A percentile compares a stretch with the other conserved stretches of the same genome.
Evolutionary conservation across 2,797 vertebrate genomes (phyloP).

Genomic region (Salarias fasciatus): DNA sequence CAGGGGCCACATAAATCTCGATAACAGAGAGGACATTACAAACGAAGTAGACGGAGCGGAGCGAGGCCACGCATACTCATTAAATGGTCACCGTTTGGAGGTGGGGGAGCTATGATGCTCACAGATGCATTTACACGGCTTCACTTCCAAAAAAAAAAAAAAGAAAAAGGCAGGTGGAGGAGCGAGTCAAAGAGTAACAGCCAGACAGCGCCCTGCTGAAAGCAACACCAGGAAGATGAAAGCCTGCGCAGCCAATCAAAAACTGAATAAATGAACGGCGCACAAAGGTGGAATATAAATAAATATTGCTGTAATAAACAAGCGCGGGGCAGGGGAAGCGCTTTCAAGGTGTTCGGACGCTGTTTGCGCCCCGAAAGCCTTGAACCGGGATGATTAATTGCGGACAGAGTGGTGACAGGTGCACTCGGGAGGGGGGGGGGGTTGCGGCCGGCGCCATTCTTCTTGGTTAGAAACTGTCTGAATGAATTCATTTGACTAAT

Average conservation of each 20-base stretch:
- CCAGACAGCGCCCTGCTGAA: conserved; percentile 4
- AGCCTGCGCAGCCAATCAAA: conserved; percentile 14
- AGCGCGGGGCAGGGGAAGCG: neutral
- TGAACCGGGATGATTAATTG: conserved; percentile 21
- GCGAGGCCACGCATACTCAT: conserved; percentile 32
- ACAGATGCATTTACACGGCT: conserved; percentile 37
- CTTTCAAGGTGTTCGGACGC: neutral
- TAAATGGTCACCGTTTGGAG: conserved; percentile 9
- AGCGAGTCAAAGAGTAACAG: conserved; percentile 27
- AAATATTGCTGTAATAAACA: neutral
- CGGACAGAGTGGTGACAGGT: conserved; percentile 14
- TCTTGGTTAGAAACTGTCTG: conserved; percentile 29
- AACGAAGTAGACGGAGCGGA: conserved; percentile 16
- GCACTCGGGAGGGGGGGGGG: conserved; percentile 1
- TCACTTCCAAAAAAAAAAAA: no score
- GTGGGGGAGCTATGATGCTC: conserved; percentile 33
- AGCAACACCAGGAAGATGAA: conserved; percentile 32
- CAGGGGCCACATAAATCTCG: conserved; percentile 42
- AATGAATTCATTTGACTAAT: conserved; percentile 32
- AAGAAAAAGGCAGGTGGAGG: conserved; percentile 38
- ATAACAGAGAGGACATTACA: conserved; percentile 27
- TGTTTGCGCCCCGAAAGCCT: conserved; percentile 1
- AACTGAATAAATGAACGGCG: neutral
- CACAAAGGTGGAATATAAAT: neutral
- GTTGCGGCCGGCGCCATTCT: conserved; percentile 13